phyloP scores from a whole-genome alignment of 2,888 invertebrate genomes.

The Ormyrus labotus region DNA sequence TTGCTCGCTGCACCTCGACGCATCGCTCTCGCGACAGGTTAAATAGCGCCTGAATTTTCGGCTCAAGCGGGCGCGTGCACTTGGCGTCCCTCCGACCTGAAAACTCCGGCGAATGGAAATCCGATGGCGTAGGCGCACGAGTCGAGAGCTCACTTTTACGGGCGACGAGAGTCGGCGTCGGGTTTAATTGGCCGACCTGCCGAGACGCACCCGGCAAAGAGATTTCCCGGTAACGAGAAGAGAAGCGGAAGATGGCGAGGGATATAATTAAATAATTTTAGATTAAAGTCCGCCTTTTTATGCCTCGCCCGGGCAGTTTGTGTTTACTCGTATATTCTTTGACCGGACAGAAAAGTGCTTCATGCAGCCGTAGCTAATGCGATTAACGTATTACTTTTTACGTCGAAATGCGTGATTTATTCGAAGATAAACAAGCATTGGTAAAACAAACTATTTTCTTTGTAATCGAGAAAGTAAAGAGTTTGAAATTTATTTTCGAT shows the following conservation, averaged over 20 bases:
- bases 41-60: slow-evolving; percentile 43
- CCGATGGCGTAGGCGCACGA: slow-evolving; percentile 7
- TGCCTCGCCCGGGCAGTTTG: neutral
- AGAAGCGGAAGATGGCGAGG: neutral
- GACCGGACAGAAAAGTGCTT: too few relatives aligned
- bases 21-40: slow-evolving; percentile 3
- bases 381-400: neutral
- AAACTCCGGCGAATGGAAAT: slow-evolving; percentile 40
- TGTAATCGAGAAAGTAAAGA: neutral
- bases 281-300: slow-evolving; percentile 7
- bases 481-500: too few relatives aligned
- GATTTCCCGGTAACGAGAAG: slow-evolving; percentile 16
- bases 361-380: neutral
- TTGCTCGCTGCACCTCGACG: neutral
- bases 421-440: too few relatives aligned
- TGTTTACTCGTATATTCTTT: neutral
- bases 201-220: neutral
- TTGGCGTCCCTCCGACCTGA: neutral
- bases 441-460: neutral
- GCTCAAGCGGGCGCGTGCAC: slow-evolving; percentile 25
- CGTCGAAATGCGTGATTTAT: neutral
- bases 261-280: slow-evolving; percentile 41
- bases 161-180: slow-evolving; percentile 13
- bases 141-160: slow-evolving; percentile 47
- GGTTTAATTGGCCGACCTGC: slow-evolving; percentile 30